phyloP scores from a whole-genome alignment of 1,140 invertebrate species.

The Heterodera carotae region DNA sequence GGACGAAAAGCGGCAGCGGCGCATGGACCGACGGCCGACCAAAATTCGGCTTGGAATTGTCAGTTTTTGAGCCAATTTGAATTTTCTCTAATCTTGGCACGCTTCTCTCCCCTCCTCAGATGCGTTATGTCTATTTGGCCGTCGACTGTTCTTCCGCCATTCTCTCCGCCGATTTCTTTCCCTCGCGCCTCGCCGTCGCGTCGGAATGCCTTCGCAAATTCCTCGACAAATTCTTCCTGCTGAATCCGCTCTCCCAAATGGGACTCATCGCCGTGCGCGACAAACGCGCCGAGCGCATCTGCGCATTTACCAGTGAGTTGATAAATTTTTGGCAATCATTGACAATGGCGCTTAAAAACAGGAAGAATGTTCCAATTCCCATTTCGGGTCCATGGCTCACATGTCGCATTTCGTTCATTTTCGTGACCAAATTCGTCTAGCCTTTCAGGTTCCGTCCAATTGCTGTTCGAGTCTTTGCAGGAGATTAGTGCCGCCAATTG shows the following conservation, averaged over 20 bases:
- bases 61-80: background rate
- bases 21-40: slow-evolving; percentile 26
- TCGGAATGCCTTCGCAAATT: slow-evolving; percentile 18
- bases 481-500: slow-evolving; percentile 32
- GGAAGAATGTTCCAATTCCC: no score
- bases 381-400: no score
- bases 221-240: slow-evolving; percentile 42
- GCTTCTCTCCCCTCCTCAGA: slow-evolving; percentile 9
- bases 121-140: slow-evolving; percentile 35
- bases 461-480: slow-evolving; percentile 28
- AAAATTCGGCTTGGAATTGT: slow-evolving; percentile 44
- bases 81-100: background rate
- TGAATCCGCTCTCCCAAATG: slow-evolving; percentile 44
- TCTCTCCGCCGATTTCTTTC: slow-evolving; percentile 36
- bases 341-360: no score
- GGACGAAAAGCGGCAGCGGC: slow-evolving; percentile 39
- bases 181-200: slow-evolving; percentile 33
- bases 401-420: no score
- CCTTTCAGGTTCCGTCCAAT: slow-evolving; percentile 25
- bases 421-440: background rate
- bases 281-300: slow-evolving; percentile 36
- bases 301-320: slow-evolving; percentile 32
- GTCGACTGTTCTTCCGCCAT: slow-evolving; percentile 40
- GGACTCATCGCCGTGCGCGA: slow-evolving; percentile 34
- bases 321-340: background rate